Base-by-base conservation (phyloP, 2,113 vertebrate genomes). In the Gymnobelideus leadbeateri region DNA sequence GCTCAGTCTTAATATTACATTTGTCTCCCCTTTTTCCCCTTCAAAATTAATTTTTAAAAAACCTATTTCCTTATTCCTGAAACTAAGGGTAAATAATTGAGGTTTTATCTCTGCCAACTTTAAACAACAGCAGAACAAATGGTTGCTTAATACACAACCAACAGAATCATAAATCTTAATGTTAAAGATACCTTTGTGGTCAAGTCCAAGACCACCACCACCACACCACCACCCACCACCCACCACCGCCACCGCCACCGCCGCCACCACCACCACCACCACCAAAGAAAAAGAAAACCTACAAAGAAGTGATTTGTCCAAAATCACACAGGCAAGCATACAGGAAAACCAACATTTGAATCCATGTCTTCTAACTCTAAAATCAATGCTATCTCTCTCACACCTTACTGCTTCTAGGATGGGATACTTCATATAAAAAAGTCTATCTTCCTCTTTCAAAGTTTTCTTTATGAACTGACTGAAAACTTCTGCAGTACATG, bases 21-120 rank as follows among this genome's bases (percentile, higher is more conserved):
- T 43, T 84, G 61, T 37, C 28, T 68, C 61, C n/a, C 16, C n/a
- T 43, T 84, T 84, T 84, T 21, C 37, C 68, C 37, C 19, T 77
- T 77, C 68, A n/a, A 43, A 43, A 84, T 84, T 84, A 84, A 84
- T 8, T 84, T 84, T 84, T 21, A 8, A 43, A 43, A 43, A 84
- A 8, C 5, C 19, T 21, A 84, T 43, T 92, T 91, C 91, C 55
- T 93, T 92, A 93, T 94, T 84, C 93, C 57, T 53, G 68, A 89
- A 49, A 49, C 89, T 91, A 77, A 77, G 37, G 89, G 21, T 91
- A 23, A 97, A 91, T 23, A 91, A 93, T 91, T 93, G 91, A 96
- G 92, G 92, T 55, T 37, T 89, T 52, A 95, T 90, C 51, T 91
- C 77, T 51, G 94, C 53, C 47, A 28, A 52, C 12, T 95, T 95